Base-by-base conservation (phyloP, 2,888 invertebrate genomes). In the Apoda limacodes region DNA sequence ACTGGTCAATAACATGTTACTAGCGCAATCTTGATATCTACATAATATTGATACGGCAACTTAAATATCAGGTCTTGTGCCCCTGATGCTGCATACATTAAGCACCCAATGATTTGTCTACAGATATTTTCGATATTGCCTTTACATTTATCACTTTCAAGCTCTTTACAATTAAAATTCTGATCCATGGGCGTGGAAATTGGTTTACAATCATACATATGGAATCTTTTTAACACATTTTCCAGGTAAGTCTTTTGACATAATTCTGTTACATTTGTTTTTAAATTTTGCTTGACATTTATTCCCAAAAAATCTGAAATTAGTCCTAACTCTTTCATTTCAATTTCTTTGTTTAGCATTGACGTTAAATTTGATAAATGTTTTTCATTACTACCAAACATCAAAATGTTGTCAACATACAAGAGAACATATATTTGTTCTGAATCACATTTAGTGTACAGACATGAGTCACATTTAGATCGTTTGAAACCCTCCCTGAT, bases 241-340 rank as follows among this genome's bases (percentile, higher is more conserved):
- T 34, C 30, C 5, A 41, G 11, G 29, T 43, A 43, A 9, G n/a
- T 13, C 29, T 13, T 38, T 25, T 42, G 40, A 27, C 14, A 20
- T 14, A 44, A 25, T 33, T 33, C 30, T n/a, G 37, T 44, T 5
- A 25, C 10, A 9, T 28, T 21, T 3, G 7, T 36, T 7, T 40
- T 9, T 20, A 40, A 37, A 39, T 42, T 15, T 12, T 38, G 42
- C 21, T 32, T 39, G 6, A 44, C 34, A 29, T 35, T 19, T 27
- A 43, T 40, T 3, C 42, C 43, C 12, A 43, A 28, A 14, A 35
- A 44, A 5, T 40, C 22, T 14, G 34, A 39, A 15, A 38, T 23
- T 6, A 37, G 28, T 1, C 42, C 41, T 17, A 41, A 25, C 23
- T 46, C 39, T 20, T 41, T 44, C 38, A 42, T 45, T 26, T 41